These are phyloP conservation scores for Labroides dimidiatus DNA, from an alignment of 2,797 vertebrate species.

Conservation along the genomic window DNA sequence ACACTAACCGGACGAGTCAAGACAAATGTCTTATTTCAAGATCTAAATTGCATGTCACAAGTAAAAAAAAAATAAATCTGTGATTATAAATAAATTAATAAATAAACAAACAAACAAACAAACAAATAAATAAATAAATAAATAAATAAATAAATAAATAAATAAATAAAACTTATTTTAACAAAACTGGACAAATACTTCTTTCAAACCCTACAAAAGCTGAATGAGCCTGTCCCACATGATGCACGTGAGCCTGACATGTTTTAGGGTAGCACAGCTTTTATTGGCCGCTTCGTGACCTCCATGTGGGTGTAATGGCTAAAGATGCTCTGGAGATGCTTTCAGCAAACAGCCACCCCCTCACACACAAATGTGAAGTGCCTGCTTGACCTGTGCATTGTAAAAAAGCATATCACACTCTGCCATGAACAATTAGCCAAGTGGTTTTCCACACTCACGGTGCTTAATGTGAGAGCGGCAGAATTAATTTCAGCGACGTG, in stretches of 20 bases:
- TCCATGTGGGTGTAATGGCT: slow-evolving; percentile 48
- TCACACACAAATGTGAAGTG: slow-evolving; percentile 42
- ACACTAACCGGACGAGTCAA: too few relatives aligned
- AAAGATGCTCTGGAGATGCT: slow-evolving; percentile 49
- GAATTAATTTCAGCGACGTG: slow-evolving; percentile 54
- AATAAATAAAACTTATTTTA: too few relatives aligned
- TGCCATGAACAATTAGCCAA: slow-evolving; percentile 52
- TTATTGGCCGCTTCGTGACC: slow-evolving; percentile 33
- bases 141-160: too few relatives aligned
- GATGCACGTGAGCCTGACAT: slow-evolving; percentile 6
- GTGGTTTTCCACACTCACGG: slow-evolving; percentile 38
- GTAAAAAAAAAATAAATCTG: too few relatives aligned
- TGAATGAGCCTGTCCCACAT: slow-evolving; percentile 24
- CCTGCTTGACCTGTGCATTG: slow-evolving; percentile 56
- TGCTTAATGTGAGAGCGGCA: slow-evolving; percentile 40
- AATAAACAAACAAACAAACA: too few relatives aligned
- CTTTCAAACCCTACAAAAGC: slow-evolving; percentile 8
- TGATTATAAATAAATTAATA: too few relatives aligned
- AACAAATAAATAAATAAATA: too few relatives aligned
- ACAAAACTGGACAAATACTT: too few relatives aligned
- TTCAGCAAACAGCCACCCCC: slow-evolving; percentile 34
- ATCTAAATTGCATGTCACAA: too few relatives aligned
- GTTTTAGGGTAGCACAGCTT: slow-evolving; percentile 37
- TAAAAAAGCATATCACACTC: slow-evolving; percentile 44
- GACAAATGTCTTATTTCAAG: too few relatives aligned